phyloP scores from a whole-genome alignment of 2,113 vertebrate genomes.

The Glaucidium brasilianum region DNA sequence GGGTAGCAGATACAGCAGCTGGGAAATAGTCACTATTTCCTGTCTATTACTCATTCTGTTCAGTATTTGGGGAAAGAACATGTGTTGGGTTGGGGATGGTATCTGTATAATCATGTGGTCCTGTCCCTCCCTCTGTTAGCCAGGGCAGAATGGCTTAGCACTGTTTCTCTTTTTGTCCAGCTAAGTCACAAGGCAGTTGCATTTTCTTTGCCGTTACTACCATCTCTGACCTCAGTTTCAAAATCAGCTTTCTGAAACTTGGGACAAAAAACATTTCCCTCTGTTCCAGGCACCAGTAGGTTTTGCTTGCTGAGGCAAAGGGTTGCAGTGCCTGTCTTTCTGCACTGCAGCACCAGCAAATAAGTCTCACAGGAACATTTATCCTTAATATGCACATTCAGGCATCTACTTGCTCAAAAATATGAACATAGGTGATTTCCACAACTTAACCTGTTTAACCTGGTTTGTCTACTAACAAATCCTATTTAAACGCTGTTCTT shows the following conservation, averaged over 20 bases:
- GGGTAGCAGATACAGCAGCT: not conserved
- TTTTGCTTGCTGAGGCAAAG: not conserved
- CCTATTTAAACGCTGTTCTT: not conserved
- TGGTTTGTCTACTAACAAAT: conserved; percentile 10
- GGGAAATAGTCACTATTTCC: not conserved
- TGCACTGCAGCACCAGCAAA: not conserved
- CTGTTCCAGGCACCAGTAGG: not conserved
- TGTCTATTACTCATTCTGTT: not conserved
- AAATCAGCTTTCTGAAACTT: not conserved
- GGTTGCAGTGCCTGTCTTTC: not conserved
- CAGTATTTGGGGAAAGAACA: not conserved
- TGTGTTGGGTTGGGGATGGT: not conserved
- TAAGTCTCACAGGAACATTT: not conserved
- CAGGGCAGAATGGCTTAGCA: not conserved
- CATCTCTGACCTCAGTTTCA: not conserved
- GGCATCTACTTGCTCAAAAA: not conserved
- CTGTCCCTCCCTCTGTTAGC: not conserved
- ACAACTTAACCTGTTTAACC: conserved; percentile 7
- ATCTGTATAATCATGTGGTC: not conserved
- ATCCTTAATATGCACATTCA: not conserved
- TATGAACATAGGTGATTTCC: not conserved
- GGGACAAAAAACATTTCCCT: not conserved
- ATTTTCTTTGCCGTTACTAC: not conserved
- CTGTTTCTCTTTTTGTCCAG: not conserved
- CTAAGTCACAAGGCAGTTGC: not conserved